Evolutionary conservation across 2,888 invertebrate species (phyloP).

Genomic region (Xylota sylvarum): DNA sequence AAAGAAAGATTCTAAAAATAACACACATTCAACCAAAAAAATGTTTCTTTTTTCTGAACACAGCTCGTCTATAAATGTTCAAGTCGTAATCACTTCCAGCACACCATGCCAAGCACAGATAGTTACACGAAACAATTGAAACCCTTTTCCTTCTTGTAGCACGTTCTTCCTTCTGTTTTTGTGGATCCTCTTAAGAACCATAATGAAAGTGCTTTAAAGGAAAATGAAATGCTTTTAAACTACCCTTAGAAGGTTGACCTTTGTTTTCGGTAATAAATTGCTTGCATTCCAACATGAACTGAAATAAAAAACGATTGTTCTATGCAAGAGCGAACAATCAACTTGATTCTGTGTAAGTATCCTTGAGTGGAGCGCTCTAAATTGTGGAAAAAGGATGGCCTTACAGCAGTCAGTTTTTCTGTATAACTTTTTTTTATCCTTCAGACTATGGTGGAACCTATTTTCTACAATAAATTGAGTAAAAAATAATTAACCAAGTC

Average conservation of each 20-base stretch:
- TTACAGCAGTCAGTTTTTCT: background rate
- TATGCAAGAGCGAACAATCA: background rate
- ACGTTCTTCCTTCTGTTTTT: background rate
- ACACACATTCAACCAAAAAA: too few species aligned
- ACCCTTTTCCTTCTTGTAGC: background rate
- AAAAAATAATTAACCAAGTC: constrained; percentile 6
- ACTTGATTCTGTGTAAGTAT: constrained; percentile 20
- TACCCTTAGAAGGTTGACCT: constrained; percentile 5
- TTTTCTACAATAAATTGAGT: background rate
- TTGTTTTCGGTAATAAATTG: constrained; percentile 25
- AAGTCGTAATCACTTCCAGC: background rate
- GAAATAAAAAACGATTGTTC: background rate
- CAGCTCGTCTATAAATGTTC: background rate
- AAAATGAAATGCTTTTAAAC: background rate
- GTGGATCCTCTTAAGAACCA: background rate
- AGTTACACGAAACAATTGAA: background rate
- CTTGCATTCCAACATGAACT: constrained; percentile 30
- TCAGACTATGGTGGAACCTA: background rate
- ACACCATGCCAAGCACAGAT: background rate
- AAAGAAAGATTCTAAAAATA: background rate
- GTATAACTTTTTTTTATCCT: background rate
- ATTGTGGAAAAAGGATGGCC: background rate
- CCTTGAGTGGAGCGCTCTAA: constrained; percentile 3
- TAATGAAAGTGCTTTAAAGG: background rate
- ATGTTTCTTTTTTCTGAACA: background rate